These are phyloP conservation scores for Dicycla oo DNA, from an alignment of 2,888 invertebrate genomes.

Conservation along the genomic window DNA sequence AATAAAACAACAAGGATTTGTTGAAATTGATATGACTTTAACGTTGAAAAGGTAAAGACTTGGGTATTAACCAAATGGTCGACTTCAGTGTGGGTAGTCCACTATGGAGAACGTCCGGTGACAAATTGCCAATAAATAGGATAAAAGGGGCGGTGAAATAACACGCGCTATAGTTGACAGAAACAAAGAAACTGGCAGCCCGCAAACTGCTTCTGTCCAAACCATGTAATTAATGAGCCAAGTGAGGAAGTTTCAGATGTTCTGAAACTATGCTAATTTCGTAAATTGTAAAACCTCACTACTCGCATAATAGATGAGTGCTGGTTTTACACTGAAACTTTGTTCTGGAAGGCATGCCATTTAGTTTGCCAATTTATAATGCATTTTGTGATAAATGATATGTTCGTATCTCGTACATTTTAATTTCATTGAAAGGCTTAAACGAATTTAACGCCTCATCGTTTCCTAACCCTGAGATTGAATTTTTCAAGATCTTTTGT, in stretches of 20 bases:
- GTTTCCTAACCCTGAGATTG: constrained; percentile 54
- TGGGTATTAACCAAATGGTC: constrained; percentile 67
- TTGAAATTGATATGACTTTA: constrained; percentile 44
- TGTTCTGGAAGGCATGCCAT: constrained; percentile 9
- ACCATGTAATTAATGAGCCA: constrained; percentile 53
- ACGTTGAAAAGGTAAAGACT: constrained; percentile 50
- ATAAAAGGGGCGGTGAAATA: constrained; percentile 70
- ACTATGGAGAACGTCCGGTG: constrained; percentile 68
- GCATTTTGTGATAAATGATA: constrained; percentile 17
- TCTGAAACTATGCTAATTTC: constrained; percentile 47
- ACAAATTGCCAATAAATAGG: constrained; percentile 78
- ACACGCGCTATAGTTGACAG: constrained; percentile 72
- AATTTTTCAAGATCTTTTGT: constrained; percentile 68
- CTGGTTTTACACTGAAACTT: constrained; percentile 22
- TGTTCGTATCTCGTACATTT: constrained; percentile 6
- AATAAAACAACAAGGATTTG: constrained; percentile 36
- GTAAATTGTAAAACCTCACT: constrained; percentile 42
- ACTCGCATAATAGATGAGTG: constrained; percentile 33
- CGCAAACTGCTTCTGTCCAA: constrained; percentile 64
- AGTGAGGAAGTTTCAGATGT: constrained; percentile 40
- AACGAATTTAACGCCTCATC: constrained; percentile 44
- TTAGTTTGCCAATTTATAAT: constrained; percentile 26
- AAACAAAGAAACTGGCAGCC: constrained; percentile 74
- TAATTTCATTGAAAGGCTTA: constrained; percentile 38
- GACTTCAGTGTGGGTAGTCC: constrained; percentile 65